Conservation (phyloP, 1,140 invertebrate species). For the Zaprionus kolodkinae region DNA sequence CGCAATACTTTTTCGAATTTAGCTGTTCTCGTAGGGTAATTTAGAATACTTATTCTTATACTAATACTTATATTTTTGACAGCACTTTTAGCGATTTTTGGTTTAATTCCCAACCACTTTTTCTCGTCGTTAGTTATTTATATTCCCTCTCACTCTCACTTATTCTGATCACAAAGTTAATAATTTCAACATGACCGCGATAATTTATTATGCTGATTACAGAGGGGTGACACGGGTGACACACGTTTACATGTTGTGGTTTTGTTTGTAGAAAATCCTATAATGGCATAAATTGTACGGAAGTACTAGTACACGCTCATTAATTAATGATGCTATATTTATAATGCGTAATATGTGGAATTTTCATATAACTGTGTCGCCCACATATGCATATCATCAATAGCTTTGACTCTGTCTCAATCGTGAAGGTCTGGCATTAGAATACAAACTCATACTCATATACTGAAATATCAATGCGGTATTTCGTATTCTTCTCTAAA, state of each 20-base stretch:
- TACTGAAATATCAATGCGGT: conserved; percentile 1
- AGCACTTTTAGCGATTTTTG: too few relatives aligned
- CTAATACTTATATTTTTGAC: too few relatives aligned
- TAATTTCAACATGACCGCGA: conserved; percentile 48
- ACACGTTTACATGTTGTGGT: conserved; percentile 31
- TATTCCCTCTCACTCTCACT: background rate
- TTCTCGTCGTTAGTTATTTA: conserved; percentile 25
- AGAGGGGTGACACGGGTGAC: conserved; percentile 29
- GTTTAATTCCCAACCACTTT: background rate
- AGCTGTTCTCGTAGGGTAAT: too few relatives aligned
- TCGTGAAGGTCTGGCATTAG: conserved; percentile 54
- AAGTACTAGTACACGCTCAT: conserved; percentile 10
- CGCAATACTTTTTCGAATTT: too few relatives aligned
- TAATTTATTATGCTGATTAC: conserved; percentile 47
- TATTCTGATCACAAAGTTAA: conserved; percentile 31
- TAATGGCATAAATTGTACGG: conserved; percentile 37
- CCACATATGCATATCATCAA: conserved; percentile 32
- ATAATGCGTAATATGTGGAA: background rate
- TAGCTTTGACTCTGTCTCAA: conserved; percentile 38
- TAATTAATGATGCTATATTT: conserved; percentile 46
- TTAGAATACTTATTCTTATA: too few relatives aligned
- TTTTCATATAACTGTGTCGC: conserved; percentile 13
- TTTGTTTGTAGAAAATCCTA: conserved; percentile 29
- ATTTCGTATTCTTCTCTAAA: conserved; percentile 30
- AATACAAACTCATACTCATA: conserved; percentile 47